These are phyloP conservation scores for Onthophagus sagittarius DNA, from an alignment of 2,888 invertebrate genomes.

Conservation along the genomic window DNA sequence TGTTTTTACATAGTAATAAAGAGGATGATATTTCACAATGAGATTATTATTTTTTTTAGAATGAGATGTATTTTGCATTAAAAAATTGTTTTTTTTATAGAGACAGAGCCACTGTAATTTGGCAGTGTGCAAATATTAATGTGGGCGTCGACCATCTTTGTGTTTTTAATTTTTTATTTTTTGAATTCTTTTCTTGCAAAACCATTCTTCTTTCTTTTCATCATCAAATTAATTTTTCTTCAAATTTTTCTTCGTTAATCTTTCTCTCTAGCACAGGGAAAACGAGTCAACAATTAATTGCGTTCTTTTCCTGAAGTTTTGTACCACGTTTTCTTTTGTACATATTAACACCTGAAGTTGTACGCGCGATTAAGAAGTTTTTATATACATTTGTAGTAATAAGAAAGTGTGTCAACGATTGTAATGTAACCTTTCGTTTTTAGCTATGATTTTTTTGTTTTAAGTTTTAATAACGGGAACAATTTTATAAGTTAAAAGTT, in stretches of 20 bases:
- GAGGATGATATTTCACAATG: constrained; percentile 30
- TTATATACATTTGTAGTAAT: neutral
- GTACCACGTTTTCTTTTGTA: constrained; percentile 14
- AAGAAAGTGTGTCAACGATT: constrained; percentile 1
- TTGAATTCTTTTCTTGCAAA: constrained; percentile 17
- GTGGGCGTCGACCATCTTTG: constrained; percentile 28
- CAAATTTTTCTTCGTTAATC: neutral
- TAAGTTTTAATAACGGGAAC: neutral
- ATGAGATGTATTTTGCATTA: constrained; percentile 16
- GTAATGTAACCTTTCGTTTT: neutral
- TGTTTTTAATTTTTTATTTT: constrained; percentile 16
- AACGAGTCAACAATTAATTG: constrained; percentile 7
- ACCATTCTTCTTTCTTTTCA: too few relatives aligned
- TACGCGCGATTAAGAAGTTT: constrained; percentile 2
- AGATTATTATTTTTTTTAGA: constrained; percentile 11
- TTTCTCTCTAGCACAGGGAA: neutral
- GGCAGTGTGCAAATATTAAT: constrained; percentile 40
- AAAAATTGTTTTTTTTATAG: constrained; percentile 27
- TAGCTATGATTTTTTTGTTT: neutral
- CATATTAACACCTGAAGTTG: constrained; percentile 11
- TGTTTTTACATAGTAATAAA: constrained; percentile 13
- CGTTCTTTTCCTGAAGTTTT: constrained; percentile 33
- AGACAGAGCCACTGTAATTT: constrained; percentile 45
- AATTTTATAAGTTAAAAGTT: neutral
- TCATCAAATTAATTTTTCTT: neutral